phyloP scores from a whole-genome alignment of 2,797 vertebrate species.

The Rhinoraja longicauda region DNA sequence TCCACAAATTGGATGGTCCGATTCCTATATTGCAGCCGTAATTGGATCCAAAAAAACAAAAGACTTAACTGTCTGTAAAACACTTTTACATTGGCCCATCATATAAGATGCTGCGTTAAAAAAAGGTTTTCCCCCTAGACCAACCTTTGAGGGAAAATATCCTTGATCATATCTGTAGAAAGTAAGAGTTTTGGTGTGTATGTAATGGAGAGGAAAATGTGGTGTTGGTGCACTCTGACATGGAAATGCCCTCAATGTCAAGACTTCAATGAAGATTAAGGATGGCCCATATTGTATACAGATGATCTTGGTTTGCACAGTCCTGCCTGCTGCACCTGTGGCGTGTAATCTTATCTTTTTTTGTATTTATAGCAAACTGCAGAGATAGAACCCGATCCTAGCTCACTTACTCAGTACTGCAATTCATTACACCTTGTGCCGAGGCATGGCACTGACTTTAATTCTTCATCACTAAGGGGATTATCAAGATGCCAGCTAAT shows the following conservation, averaged over 20 bases:
- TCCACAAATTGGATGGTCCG: no score
- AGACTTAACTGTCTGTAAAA: no score
- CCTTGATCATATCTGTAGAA: no score
- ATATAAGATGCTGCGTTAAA: no score
- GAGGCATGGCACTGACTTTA: slow-evolving; percentile 32
- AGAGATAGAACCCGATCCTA: slow-evolving; percentile 34
- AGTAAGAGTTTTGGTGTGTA: background rate
- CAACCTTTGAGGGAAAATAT: no score
- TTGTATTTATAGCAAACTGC: slow-evolving; percentile 36
- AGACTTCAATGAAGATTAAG: background rate
- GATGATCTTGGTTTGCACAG: slow-evolving; percentile 1
- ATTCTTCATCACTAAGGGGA: slow-evolving; percentile 37
- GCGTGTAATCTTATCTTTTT: slow-evolving; percentile 31
- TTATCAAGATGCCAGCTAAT: slow-evolving; percentile 32
- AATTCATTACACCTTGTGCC: slow-evolving; percentile 23
- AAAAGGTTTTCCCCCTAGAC: no score
- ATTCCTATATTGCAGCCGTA: no score
- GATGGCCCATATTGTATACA: background rate
- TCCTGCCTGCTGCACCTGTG: background rate
- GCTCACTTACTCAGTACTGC: slow-evolving; percentile 34
- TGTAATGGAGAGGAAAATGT: background rate
- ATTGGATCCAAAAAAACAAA: no score
- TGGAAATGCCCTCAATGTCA: background rate
- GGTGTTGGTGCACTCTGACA: background rate
- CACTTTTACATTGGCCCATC: no score